These are phyloP conservation scores for Lordiphosa stackelbergi DNA, from an alignment of 1,140 invertebrate species.

Conservation along the genomic window DNA sequence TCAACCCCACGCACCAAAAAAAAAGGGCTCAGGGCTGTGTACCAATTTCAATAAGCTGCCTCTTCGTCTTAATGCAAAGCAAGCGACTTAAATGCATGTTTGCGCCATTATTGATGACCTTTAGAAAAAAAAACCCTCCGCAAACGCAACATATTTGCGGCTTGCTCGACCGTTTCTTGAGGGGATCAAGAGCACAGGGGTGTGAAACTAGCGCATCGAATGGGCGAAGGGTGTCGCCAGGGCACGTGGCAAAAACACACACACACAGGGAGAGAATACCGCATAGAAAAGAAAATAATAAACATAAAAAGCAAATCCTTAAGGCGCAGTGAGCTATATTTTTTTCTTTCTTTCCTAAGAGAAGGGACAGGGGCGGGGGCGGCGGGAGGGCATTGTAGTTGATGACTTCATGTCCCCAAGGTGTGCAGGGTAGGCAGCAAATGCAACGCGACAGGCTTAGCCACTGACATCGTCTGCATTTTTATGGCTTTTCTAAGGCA, in stretches of 20 bases:
- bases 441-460: slow-evolving; percentile 30
- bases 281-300: slow-evolving; percentile 41
- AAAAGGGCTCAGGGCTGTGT: slow-evolving; percentile 39
- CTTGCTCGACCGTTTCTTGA: slow-evolving; percentile 24
- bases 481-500: slow-evolving; percentile 31
- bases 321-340: slow-evolving; percentile 47
- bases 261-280: slow-evolving; percentile 8
- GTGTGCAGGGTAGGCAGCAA: slow-evolving; percentile 21
- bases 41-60: slow-evolving; percentile 53
- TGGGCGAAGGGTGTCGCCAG: slow-evolving; percentile 40
- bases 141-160: slow-evolving; percentile 53
- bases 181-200: slow-evolving; percentile 28
- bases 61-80: slow-evolving; percentile 43
- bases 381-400: slow-evolving; percentile 1
- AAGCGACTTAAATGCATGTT: slow-evolving; percentile 55
- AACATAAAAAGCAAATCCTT: slow-evolving; percentile 57
- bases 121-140: slow-evolving; percentile 8
- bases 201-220: slow-evolving; percentile 55
- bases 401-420: slow-evolving; percentile 54
- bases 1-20: slow-evolving; percentile 5
- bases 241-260: slow-evolving; percentile 39
- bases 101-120: slow-evolving; percentile 56
- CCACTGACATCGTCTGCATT: slow-evolving; percentile 30
- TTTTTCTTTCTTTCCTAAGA: slow-evolving; percentile 3
- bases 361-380: no score